Base-by-base conservation (phyloP, 1,140 invertebrate species). In the Bilobella aurantiaca region DNA sequence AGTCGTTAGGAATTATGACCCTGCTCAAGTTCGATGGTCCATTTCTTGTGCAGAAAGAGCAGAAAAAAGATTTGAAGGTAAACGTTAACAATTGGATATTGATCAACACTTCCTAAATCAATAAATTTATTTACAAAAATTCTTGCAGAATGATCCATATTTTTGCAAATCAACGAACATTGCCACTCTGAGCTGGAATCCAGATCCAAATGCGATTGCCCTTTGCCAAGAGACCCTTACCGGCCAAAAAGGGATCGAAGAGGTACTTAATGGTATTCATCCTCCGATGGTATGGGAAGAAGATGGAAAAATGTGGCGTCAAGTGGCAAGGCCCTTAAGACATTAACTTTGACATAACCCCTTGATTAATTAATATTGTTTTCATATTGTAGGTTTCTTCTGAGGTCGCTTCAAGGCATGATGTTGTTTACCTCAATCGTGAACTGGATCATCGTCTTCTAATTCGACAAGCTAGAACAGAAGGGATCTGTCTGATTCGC, bases 251-350 rank as follows among this genome's bases (percentile, higher is more conserved):
- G n/a, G 21, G 27, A n/a, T 57, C 8, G 53, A 83, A 74, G 82
- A 82, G 74, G 82, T 85, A 63, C 76, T 84, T 2, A 82, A 85
- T 73, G 79, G 80, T 18, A 83, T 85, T 69, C 69, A 84, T 27
- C 82, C 83, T 47, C 83, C 83, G 58, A 79, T 81, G 79, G 79
- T 82, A 72, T 82, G 79, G 77, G 80, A 79, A 72, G 80, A 82
- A 66, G 76, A 77, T 27, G 75, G 74, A n/a, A 69, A 73, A 18
- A 62, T 71, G 16, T 73, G 72, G 75, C 64, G 69, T 34, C 71
- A 74, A 63, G 37, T 42, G 37, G 37, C n/a, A 42, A 42, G 37
- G 37, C n/a, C n/a, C 8, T 42, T n/a, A 42, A 42, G 37, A n/a
- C 37, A 42, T 42, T 12, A n/a, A n/a, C n/a, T n/a, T n/a, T n/a